These are phyloP conservation scores for Papilio machaon DNA, from an alignment of 1,140 invertebrate species.

Conservation along the genomic window DNA sequence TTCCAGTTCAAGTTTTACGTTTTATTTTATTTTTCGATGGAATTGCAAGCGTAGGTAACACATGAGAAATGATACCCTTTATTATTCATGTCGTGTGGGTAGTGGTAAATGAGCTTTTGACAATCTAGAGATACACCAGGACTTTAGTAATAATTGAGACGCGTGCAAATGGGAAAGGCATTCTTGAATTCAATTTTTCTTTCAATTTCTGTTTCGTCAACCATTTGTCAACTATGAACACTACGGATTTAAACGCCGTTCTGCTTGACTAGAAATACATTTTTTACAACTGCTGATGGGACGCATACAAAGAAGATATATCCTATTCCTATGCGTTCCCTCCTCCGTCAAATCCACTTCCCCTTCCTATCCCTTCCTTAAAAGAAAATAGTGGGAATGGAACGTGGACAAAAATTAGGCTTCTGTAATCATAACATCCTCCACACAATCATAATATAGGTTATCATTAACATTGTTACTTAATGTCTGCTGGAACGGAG, in stretches of 20 bases:
- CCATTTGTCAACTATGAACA: neutral
- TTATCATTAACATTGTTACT: no score
- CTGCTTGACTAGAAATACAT: neutral
- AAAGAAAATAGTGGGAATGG: no score
- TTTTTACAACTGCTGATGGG: no score
- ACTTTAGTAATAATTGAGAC: slow-evolving; percentile 4
- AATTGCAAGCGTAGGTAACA: slow-evolving; percentile 14
- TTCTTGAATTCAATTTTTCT: neutral
- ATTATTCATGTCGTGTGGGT: slow-evolving; percentile 2
- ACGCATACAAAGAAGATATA: no score
- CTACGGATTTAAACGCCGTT: neutral
- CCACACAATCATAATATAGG: no score
- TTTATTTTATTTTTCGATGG: slow-evolving; percentile 1
- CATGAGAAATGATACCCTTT: slow-evolving; percentile 6
- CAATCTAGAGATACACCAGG: neutral
- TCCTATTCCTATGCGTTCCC: no score
- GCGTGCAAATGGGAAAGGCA: neutral
- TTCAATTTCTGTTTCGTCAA: neutral
- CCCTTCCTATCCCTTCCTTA: no score
- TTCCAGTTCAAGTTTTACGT: neutral
- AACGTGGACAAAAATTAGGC: no score
- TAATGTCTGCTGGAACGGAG: no score
- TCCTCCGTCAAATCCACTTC: no score
- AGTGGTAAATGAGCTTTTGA: slow-evolving; percentile 5
- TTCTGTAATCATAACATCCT: no score